Evolutionary conservation across 2,113 vertebrate species (phyloP).

Genomic region (Ciconia boyciana): DNA sequence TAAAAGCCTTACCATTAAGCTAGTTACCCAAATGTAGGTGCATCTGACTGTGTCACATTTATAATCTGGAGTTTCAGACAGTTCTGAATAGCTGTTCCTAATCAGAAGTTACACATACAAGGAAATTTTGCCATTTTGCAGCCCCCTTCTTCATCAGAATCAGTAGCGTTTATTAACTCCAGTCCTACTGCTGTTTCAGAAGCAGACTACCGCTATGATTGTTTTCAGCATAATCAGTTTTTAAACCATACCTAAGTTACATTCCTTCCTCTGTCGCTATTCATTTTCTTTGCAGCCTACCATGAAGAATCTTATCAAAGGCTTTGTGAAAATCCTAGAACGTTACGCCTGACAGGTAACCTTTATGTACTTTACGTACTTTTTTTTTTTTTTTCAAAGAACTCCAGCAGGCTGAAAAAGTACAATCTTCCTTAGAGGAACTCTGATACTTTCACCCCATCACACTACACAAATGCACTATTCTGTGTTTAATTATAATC

Average conservation of each 20-base stretch:
- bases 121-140: background rate
- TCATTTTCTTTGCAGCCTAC: background rate
- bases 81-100: background rate
- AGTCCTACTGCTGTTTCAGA: background rate
- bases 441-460: background rate
- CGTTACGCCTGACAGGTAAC: background rate
- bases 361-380: background rate
- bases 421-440: background rate
- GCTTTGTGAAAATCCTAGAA: constrained; percentile 10
- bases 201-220: background rate
- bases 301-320: background rate
- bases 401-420: background rate
- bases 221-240: background rate
- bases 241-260: background rate
- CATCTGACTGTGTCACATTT: background rate
- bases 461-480: background rate
- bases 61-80: background rate
- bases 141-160: background rate
- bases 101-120: background rate
- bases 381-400: background rate
- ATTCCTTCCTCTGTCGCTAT: background rate
- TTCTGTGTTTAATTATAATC: background rate
- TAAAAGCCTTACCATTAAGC: background rate
- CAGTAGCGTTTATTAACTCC: background rate
- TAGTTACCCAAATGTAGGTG: background rate